A percentile compares a stretch with the other conserved stretches of the same genome.
Evolutionary conservation across 2,113 vertebrate species (phyloP).

Genomic region (Corydoras sp.): DNA sequence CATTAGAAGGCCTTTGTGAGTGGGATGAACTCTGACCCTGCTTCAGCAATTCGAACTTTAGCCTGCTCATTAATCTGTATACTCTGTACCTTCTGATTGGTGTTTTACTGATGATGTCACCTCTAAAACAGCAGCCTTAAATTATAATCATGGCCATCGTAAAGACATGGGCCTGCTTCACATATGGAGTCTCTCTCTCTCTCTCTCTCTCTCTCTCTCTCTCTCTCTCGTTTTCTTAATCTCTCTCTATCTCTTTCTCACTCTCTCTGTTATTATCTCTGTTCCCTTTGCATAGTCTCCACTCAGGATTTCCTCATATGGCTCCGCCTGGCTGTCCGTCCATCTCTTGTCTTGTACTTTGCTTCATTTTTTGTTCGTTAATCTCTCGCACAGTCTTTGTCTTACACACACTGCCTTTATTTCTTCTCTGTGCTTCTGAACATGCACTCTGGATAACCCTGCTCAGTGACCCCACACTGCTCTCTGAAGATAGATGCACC

Average conservation of each 20-base stretch:
- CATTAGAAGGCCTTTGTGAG: conserved; percentile 32
- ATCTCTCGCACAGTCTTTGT: conserved; percentile 31
- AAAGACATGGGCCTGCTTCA: conserved; percentile 47
- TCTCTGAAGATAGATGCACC: conserved; percentile 61
- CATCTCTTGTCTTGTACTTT: conserved; percentile 4
- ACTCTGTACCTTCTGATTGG: conserved; percentile 41
- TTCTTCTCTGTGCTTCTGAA: conserved; percentile 60
- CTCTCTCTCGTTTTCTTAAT: neutral
- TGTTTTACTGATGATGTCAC: conserved; percentile 43
- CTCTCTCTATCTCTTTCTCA: conserved; percentile 23
- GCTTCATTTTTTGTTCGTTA: conserved; percentile 12
- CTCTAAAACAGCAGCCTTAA: conserved; percentile 51
- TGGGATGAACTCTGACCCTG: conserved; percentile 40
- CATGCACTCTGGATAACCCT: conserved; percentile 69
- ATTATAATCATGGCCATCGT: conserved; percentile 58
- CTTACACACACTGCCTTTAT: conserved; percentile 41
- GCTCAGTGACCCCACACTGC: conserved; percentile 50
- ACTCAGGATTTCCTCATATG: conserved; percentile 38
- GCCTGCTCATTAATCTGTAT: conserved; percentile 43
- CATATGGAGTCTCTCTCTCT: conserved; percentile 45
- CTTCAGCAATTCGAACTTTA: conserved; percentile 38
- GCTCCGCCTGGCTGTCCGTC: conserved; percentile 24
- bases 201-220: conserved; percentile 5
- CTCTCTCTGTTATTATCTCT: conserved; percentile 11
- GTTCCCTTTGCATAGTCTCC: conserved; percentile 24